These are phyloP conservation scores for Brotula barbata DNA, from an alignment of 2,797 vertebrate species.

Conservation along the genomic window DNA sequence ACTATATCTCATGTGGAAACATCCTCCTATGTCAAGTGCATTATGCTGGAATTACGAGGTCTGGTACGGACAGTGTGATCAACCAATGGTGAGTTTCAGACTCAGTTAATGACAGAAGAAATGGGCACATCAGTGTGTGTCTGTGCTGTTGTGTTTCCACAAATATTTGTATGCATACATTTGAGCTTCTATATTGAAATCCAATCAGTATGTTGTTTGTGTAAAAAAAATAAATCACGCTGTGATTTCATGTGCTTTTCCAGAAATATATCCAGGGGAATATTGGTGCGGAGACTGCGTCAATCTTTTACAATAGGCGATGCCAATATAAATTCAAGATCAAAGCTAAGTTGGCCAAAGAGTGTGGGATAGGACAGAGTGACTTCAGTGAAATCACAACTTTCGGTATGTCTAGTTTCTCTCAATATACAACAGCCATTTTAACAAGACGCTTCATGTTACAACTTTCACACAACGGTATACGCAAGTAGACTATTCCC, in stretches of 20 bases:
- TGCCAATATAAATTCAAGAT: slow-evolving; percentile 48
- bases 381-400: not conserved
- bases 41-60: rapidly evolving
- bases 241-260: not conserved
- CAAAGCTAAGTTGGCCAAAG: rapidly evolving
- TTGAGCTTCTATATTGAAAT: no score
- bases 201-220: not conserved
- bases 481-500: no score
- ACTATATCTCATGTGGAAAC: slow-evolving; percentile 15
- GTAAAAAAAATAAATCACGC: no score
- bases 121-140: no score
- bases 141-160: no score
- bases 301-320: slow-evolving; percentile 9
- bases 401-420: no score
- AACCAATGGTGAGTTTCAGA: slow-evolving; percentile 3
- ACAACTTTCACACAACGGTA: no score
- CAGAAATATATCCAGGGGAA: not conserved
- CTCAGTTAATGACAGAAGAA: not conserved
- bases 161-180: no score
- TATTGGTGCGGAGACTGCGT: rapidly evolving
- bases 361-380: rapidly evolving
- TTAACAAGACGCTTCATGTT: no score
- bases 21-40: rapidly evolving
- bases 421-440: no score
- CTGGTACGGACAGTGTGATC: slow-evolving; percentile 35